A percentile compares a stretch with the other conserved stretches of the same genome.
Evolutionary conservation across 2,113 vertebrate genomes (phyloP).

Genomic region (Saguinus imperator): DNA sequence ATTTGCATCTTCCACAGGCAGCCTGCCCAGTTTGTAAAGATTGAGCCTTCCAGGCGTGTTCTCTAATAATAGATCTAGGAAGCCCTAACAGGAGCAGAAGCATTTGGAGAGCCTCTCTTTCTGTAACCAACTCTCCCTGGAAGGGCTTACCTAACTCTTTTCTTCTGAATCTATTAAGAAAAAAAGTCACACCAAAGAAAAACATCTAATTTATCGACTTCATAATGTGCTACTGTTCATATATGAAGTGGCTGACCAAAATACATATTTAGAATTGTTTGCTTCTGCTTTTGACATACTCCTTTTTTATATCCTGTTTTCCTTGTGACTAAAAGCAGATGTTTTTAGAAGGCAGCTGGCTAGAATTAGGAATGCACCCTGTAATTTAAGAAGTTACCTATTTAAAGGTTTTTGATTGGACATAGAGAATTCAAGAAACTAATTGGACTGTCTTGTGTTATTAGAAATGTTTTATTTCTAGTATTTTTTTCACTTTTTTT

Average conservation of each 20-base stretch:
- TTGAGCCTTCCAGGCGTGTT: not conserved
- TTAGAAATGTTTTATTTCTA: not conserved
- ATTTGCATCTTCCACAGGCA: not conserved
- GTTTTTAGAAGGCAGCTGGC: constrained; percentile 8
- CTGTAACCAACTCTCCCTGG: not conserved
- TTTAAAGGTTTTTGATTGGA: constrained; percentile 40
- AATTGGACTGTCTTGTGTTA: not conserved
- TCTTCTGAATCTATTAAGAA: not conserved
- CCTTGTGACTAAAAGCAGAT: not conserved
- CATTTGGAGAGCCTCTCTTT: constrained; percentile 3
- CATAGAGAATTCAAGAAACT: constrained; percentile 24
- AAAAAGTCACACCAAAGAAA: not conserved
- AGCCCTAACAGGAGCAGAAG: not conserved
- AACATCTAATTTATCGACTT: not conserved
- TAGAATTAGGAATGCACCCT: constrained; percentile 21
- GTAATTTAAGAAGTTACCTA: constrained; percentile 22
- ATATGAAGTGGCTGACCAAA: not conserved
- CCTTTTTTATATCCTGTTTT: constrained; percentile 16
- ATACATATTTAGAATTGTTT: not conserved
- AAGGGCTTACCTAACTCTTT: not conserved
- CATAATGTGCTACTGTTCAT: not conserved
- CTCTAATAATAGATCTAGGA: constrained; percentile 59
- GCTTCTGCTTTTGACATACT: not conserved
- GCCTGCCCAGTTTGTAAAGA: constrained; percentile 4
- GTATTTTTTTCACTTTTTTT: not conserved